phyloP scores from a whole-genome alignment of 2,888 invertebrate species.

The Oligia latruncula region DNA sequence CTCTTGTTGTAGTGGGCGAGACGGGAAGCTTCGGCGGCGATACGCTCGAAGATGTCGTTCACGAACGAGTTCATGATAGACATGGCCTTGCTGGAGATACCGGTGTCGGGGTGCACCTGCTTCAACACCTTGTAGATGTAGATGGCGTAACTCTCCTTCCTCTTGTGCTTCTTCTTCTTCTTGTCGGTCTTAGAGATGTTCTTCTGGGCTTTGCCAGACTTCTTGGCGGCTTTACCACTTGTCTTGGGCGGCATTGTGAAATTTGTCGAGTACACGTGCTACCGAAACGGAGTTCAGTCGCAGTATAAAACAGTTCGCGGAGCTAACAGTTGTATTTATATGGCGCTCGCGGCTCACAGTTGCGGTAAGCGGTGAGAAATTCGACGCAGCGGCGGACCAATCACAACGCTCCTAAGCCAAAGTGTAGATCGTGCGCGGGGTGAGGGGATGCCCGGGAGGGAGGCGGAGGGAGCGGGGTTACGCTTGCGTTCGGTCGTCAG shows the following conservation, averaged over 20 bases:
- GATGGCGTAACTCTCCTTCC: constrained; percentile 90
- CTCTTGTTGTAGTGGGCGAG: no score
- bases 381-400: no score
- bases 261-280: background rate
- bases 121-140: constrained; percentile 92
- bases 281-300: constrained; percentile 22
- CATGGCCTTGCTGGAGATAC: constrained; percentile 90
- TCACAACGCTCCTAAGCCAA: no score
- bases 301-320: constrained; percentile 49
- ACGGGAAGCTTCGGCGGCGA: no score
- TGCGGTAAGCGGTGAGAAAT: no score
- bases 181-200: constrained; percentile 90
- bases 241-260: constrained; percentile 76
- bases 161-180: constrained; percentile 89
- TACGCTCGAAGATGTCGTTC: constrained; percentile 93
- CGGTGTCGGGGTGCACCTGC: constrained; percentile 92
- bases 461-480: no score
- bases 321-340: no score
- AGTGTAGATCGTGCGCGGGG: no score
- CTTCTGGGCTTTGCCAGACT: constrained; percentile 90
- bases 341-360: no score
- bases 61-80: constrained; percentile 93
- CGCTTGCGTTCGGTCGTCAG: no score
- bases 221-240: constrained; percentile 85
- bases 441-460: no score